Evolutionary conservation across 2,113 vertebrate genomes (phyloP), one percentile per base, ranked within the genome.

Genomic region (Sylvilagus bachmani): DNA sequence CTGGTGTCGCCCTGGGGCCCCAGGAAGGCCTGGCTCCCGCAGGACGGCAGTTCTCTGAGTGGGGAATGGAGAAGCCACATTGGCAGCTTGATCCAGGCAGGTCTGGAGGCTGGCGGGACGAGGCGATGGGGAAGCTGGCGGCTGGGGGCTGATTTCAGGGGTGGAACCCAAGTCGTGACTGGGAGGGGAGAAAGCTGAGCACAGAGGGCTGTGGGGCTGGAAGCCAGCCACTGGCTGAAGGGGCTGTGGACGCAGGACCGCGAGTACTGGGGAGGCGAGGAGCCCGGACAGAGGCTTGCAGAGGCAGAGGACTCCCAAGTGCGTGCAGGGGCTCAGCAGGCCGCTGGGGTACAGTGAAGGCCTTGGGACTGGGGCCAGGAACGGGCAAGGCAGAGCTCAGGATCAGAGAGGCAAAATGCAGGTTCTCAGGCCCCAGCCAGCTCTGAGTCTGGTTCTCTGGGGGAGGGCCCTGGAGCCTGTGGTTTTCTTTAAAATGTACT

Each of bases 351-450:
- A 19, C 70, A 78, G 1, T 27, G 36, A 89, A 74, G 21, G 66
- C 53, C 66, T 91, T 79, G 58, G 80, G 69, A 79, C 0, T 70
- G 69, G 93, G 74, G 55, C 78, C 49, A 91, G n/a, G 67, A 75
- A 70, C 53, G 62, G 66, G 44, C 89, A 55, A 74, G 17, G 82
- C 62, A 51, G 55, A 82, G 70, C 33, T 94, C 51, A 87, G 58
- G 38, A 44, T 73, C 33, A 51, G 21, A 38, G 31, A 6, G 19
- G 73, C 22, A 53, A 82, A 90, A 80, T 31, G 22, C 64, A 70
- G 19, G 53, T 17, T 66, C 38, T 27, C 61, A 10, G 22, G 58
- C 70, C n/a, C 14, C 29, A 10, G 53, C n/a, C 66, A 66, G 33
- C 73, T 14, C 29, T 10, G 1, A 79, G 22, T 66, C 49, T 49